These are phyloP conservation scores for Temnopleurus reevesii DNA, from an alignment of 53 echinoderm and acorn worm genomes.

Conservation along the genomic window DNA sequence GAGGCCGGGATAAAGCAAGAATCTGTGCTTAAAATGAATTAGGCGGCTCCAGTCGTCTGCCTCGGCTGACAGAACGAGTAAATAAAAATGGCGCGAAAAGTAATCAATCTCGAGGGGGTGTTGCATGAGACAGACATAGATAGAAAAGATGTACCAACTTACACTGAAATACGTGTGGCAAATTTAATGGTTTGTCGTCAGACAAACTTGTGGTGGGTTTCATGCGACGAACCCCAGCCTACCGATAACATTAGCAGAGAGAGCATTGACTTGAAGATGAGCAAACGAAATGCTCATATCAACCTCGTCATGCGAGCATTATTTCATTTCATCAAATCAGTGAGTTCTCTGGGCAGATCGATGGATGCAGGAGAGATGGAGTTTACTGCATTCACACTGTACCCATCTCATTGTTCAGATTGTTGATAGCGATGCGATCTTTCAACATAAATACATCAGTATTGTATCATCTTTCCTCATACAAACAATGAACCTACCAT, in stretches of 20 bases:
- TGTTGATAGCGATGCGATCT: too few species aligned
- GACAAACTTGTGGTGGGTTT: too few species aligned
- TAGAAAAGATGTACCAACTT: background rate
- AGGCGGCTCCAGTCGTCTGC: conserved; percentile 82
- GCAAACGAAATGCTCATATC: conserved; percentile 1
- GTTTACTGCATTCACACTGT: too few species aligned
- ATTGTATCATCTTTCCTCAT: too few species aligned
- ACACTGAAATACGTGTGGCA: too few species aligned
- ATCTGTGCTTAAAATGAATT: conserved; percentile 87
- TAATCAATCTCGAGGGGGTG: conserved; percentile 70
- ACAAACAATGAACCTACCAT: too few species aligned
- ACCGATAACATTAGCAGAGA: conserved; percentile 30
- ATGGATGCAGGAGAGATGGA: too few species aligned
- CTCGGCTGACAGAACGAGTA: conserved; percentile 82
- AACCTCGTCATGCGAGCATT: conserved; percentile 27
- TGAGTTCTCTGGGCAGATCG: background rate
- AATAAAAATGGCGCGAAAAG: conserved; percentile 81
- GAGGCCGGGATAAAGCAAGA: too few species aligned
- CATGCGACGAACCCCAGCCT: too few species aligned
- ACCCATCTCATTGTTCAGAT: too few species aligned
- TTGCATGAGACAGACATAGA: background rate
- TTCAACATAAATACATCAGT: too few species aligned
- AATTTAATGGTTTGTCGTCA: too few species aligned
- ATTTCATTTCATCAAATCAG: conserved; percentile 6
- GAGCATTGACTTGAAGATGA: background rate